Conservation (phyloP, 1,140 invertebrate species). For the Cherax destructor region DNA sequence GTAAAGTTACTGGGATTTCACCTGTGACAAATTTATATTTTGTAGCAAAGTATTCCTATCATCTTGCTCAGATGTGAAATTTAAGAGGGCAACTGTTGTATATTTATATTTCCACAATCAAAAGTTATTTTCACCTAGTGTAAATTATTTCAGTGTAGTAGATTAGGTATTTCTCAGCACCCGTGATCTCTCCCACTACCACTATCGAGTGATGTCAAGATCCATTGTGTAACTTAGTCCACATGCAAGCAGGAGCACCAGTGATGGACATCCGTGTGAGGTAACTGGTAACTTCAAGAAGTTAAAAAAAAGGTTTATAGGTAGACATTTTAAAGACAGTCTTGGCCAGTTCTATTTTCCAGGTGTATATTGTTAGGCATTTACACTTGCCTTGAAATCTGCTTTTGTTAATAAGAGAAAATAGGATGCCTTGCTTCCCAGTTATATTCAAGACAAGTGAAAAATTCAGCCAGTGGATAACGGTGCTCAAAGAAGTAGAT, state of each 20-base stretch:
- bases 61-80: constrained; percentile 15
- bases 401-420: not conserved
- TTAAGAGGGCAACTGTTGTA: constrained; percentile 7
- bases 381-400: not conserved
- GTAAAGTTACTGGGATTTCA: constrained; percentile 11
- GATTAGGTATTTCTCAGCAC: not conserved
- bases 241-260: too few species aligned
- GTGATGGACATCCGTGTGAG: too few species aligned
- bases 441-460: not conserved
- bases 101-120: constrained; percentile 17
- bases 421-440: not conserved
- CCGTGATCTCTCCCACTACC: not conserved
- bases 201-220: too few species aligned
- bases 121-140: constrained; percentile 6
- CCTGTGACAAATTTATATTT: constrained; percentile 41
- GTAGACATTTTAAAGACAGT: not conserved
- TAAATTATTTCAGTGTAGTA: not conserved
- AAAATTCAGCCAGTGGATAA: not conserved
- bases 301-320: too few species aligned
- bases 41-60: constrained; percentile 19
- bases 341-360: not conserved
- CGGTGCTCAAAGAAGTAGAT: not conserved
- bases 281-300: too few species aligned
- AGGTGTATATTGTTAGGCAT: not conserved
- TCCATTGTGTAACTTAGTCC: too few species aligned